Percentiles rank a stretch among this genome's conserved stretches.
These are phyloP conservation scores for Centroberyx gerrardi DNA, from an alignment of 2,797 vertebrate genomes.

Conservation along the genomic window DNA sequence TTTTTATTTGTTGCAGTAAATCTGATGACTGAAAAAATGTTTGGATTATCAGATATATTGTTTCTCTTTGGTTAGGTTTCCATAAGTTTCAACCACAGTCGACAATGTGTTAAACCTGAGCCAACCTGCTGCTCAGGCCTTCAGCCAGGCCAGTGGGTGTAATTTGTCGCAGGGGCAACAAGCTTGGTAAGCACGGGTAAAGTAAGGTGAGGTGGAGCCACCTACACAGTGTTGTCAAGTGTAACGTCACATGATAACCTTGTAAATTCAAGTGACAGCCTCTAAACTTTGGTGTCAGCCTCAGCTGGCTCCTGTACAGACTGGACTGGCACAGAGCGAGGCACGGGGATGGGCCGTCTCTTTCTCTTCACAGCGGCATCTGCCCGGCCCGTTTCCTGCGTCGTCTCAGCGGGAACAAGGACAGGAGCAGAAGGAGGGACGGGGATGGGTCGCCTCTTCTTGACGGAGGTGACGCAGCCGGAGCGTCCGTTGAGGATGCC, in stretches of 20 bases:
- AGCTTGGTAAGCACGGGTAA: constrained; percentile 46
- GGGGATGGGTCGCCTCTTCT: constrained; percentile 78
- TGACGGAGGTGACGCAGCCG: constrained; percentile 42
- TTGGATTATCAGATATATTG: constrained; percentile 46
- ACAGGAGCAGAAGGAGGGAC: constrained; percentile 46
- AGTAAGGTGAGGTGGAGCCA: constrained; percentile 62
- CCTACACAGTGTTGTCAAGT: constrained; percentile 32
- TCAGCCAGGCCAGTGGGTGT: constrained; percentile 33
- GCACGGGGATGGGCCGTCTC: constrained; percentile 70
- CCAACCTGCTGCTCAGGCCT: constrained; percentile 36
- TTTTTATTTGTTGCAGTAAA: constrained; percentile 73
- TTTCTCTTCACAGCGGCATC: constrained; percentile 79
- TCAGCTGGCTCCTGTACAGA: constrained; percentile 22
- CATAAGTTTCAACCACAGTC: constrained; percentile 40
- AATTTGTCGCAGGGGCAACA: constrained; percentile 49
- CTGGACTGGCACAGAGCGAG: constrained; percentile 38
- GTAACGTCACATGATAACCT: constrained; percentile 38
- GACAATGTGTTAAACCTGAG: constrained; percentile 52
- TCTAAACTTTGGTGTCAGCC: constrained; percentile 71
- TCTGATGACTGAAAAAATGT: constrained; percentile 53
- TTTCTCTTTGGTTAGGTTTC: constrained; percentile 51
- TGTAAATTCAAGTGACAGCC: constrained; percentile 20
- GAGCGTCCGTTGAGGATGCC: constrained; percentile 81
- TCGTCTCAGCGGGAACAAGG: constrained; percentile 14
- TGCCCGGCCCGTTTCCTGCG: constrained; percentile 46